A percentile compares a stretch with the other conserved stretches of the same genome.
phyloP scores from a whole-genome alignment of 2,888 invertebrate species.

The Taphrorychus bicolor region DNA sequence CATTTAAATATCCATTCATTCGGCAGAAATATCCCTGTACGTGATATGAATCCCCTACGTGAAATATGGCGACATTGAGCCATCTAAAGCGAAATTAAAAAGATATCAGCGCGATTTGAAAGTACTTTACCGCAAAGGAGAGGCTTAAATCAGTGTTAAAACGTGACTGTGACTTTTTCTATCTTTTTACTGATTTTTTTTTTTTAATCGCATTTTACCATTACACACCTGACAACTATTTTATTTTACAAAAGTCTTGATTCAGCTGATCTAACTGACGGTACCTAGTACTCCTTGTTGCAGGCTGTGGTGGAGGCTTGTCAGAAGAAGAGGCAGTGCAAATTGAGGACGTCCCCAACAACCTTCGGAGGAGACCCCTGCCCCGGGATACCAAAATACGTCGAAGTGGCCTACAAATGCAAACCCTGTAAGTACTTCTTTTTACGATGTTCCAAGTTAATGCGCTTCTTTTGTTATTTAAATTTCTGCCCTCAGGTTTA shows the following conservation, averaged over 20 bases:
- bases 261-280: constrained; percentile 62
- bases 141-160: constrained; percentile 13
- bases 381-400: constrained; percentile 89
- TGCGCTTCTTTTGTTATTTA: constrained; percentile 1
- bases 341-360: constrained; percentile 87
- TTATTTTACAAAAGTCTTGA: constrained; percentile 41
- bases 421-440: constrained; percentile 84
- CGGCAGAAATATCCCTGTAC: constrained; percentile 11
- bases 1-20: constrained; percentile 18
- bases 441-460: not conserved
- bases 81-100: constrained; percentile 28
- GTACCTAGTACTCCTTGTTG: constrained; percentile 81
- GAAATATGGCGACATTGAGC: constrained; percentile 20
- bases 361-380: constrained; percentile 92
- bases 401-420: constrained; percentile 96
- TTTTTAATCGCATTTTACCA: not conserved
- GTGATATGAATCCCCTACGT: constrained; percentile 18
- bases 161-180: not conserved
- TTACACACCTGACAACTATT: not conserved
- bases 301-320: constrained; percentile 95
- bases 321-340: constrained; percentile 91
- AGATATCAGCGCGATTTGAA: constrained; percentile 32
- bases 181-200: not conserved
- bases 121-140: constrained; percentile 22
- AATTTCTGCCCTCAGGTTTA: not conserved